These are phyloP conservation scores for Crepidodera aurea DNA, from an alignment of 2,888 invertebrate genomes.

Conservation along the genomic window DNA sequence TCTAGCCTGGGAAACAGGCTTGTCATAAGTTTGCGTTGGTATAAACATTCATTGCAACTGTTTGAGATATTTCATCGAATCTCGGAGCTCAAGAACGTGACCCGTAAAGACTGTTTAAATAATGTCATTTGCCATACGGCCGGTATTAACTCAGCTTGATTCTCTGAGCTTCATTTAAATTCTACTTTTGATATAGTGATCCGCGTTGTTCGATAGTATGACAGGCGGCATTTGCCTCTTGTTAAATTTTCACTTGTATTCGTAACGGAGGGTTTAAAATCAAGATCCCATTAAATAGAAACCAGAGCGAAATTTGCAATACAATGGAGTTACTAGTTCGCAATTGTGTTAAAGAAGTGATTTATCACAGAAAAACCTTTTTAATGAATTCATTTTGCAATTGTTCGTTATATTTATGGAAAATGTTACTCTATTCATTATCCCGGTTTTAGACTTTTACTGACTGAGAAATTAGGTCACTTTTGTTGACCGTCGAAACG, in stretches of 20 bases:
- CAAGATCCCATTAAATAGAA: slow-evolving; percentile 5
- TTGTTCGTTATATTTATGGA: not conserved
- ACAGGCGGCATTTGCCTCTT: slow-evolving; percentile 5
- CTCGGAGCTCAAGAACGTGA: slow-evolving; percentile 37
- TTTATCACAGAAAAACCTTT: slow-evolving; percentile 8
- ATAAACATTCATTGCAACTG: slow-evolving; percentile 36
- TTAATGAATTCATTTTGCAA: not conserved
- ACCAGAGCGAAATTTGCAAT: slow-evolving; percentile 16
- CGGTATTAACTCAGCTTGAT: slow-evolving; percentile 30
- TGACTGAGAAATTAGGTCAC: not conserved
- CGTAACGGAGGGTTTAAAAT: slow-evolving; percentile 1
- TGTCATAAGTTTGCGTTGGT: slow-evolving; percentile 31
- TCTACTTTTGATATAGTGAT: slow-evolving; percentile 34
- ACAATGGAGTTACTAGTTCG: slow-evolving; percentile 8
- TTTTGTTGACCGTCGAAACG: no score
- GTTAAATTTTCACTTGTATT: slow-evolving; percentile 10
- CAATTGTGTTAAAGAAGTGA: not conserved
- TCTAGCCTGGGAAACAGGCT: slow-evolving; percentile 35
- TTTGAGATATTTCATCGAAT: slow-evolving; percentile 38
- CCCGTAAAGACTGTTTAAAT: slow-evolving; percentile 37
- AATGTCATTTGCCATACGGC: slow-evolving; percentile 31
- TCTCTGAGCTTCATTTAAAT: slow-evolving; percentile 39
- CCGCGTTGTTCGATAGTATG: slow-evolving; percentile 14
- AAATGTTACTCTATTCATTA: not conserved
- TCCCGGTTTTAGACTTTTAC: not conserved